Base-by-base conservation (phyloP, 2,888 invertebrate genomes). In the Fragum whitleyi region DNA sequence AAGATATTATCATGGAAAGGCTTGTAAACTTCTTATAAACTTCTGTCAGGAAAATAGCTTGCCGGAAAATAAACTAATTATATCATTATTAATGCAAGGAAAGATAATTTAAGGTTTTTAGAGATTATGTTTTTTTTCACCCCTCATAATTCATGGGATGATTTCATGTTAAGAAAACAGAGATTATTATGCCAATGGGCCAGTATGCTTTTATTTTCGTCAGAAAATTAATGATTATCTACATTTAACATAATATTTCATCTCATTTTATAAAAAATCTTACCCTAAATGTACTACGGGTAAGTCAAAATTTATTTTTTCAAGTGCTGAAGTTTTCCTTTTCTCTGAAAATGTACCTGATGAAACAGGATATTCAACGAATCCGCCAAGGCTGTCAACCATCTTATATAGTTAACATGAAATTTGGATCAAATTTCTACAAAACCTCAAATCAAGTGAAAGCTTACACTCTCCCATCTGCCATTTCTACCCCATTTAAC, bases 361-460 rank as follows among this genome's bases (percentile, higher is more conserved):
- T 32, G 65, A 65, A 65, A 65, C 65, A 21, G 9, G 36, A 65
- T 65, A 65, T 39, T 42, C 26, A n/a, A n/a, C 21, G 42, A 65
- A 70, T 36, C 36, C 29, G 55, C 61, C 47, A 42, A 73, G 28
- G 62, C 51, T 73, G 73, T 73, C 73, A 73, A 61, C 61, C 28
- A 62, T 53, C 59, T 28, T 53, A 53, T 47, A 62, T 47, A 42
- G 39, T 65, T 51, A 42, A 65, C 73, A 73, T 73, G 73, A 73
- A 73, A 65, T 53, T 73, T 62, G 55, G 74, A 53, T 74, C 74
- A 23, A 5, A 67, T 74, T 74, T 74, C 74, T 28, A 29, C 39
- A 29, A 67, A 74, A 36, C 55, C 75, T 62, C 39, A 42, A 47
- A 77, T 74, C 68, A 74, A 71, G 26, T 71, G 74, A 77, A 81